phyloP scores from a whole-genome alignment of 2,888 invertebrate genomes.

The Amphiduros pacificus region DNA sequence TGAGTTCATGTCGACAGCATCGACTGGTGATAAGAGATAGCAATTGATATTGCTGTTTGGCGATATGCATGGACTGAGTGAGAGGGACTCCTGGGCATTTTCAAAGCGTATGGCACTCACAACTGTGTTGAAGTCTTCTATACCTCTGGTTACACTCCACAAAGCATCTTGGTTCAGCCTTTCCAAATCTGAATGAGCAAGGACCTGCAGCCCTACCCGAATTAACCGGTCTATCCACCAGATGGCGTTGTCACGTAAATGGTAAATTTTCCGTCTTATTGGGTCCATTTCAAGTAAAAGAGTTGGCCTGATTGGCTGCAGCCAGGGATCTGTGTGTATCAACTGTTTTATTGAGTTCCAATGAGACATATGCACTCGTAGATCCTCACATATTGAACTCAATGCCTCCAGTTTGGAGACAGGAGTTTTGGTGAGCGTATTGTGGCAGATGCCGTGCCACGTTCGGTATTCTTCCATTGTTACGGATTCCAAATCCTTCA shows the following conservation, averaged over 20 bases:
- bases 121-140: conserved; percentile 57
- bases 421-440: conserved; percentile 30
- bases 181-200: conserved; percentile 54
- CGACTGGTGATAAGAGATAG: conserved; percentile 6
- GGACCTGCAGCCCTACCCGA: conserved; percentile 52
- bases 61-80: background rate
- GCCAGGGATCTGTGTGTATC: conserved; percentile 46
- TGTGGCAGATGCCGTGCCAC: conserved; percentile 46
- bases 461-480: conserved; percentile 43
- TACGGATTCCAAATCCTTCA: conserved; percentile 42
- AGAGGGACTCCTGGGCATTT: conserved; percentile 12
- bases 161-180: conserved; percentile 49
- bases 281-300: conserved; percentile 45
- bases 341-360: conserved; percentile 56
- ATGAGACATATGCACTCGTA: conserved; percentile 51
- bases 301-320: conserved; percentile 42
- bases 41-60: too few relatives aligned
- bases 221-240: conserved; percentile 53
- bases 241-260: conserved; percentile 45
- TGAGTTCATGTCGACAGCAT: conserved; percentile 19
- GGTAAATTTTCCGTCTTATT: conserved; percentile 38
- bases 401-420: conserved; percentile 50
- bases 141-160: conserved; percentile 55
- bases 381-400: conserved; percentile 55
- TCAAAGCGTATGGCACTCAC: conserved; percentile 33